These are phyloP conservation scores for Cygnus olor DNA, from an alignment of 2,797 vertebrate genomes.

Conservation along the genomic window DNA sequence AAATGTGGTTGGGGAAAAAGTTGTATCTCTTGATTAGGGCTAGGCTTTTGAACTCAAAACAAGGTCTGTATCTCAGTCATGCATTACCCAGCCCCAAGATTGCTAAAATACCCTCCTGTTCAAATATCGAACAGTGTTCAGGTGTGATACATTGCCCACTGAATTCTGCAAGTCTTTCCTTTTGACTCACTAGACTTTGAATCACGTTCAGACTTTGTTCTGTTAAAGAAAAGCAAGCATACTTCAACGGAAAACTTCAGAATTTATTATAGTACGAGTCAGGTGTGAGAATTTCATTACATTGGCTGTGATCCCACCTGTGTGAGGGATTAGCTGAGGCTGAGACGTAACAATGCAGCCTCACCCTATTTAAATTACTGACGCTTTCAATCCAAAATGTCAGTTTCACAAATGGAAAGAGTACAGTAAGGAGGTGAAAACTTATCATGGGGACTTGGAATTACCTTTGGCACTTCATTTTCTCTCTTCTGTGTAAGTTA, in stretches of 20 bases:
- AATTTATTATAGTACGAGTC: background rate
- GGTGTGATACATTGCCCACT: background rate
- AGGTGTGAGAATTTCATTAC: background rate
- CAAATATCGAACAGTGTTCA: background rate
- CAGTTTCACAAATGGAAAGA: background rate
- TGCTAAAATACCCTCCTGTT: background rate
- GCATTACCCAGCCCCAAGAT: background rate
- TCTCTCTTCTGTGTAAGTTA: conserved; percentile 57
- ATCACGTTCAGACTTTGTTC: background rate
- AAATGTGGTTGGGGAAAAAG: background rate
- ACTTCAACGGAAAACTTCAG: background rate
- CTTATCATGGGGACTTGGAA: conserved; percentile 30
- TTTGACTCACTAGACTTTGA: background rate
- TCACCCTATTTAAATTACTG: conserved; percentile 52
- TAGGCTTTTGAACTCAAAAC: background rate
- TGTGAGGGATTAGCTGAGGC: conserved; percentile 1
- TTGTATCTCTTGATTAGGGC: background rate
- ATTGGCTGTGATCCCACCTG: background rate
- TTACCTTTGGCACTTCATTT: background rate
- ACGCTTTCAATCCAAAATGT: conserved; percentile 1
- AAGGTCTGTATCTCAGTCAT: background rate
- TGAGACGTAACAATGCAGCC: conserved; percentile 15
- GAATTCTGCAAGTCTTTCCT: background rate
- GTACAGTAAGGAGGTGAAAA: background rate
- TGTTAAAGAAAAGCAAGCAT: background rate